Conservation (phyloP, 1,140 invertebrate genomes). For the Pogonus chalceus region DNA sequence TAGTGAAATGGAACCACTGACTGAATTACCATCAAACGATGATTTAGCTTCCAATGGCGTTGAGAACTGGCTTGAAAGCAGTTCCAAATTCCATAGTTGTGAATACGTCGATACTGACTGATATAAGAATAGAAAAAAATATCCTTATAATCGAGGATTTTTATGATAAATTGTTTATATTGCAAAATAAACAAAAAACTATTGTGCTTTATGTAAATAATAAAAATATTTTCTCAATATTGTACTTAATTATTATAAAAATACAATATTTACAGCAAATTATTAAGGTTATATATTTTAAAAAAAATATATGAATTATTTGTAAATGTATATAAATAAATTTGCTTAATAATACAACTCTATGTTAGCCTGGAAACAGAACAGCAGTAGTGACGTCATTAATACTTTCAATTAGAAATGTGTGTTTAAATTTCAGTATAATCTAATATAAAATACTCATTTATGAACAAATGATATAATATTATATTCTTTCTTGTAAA, state of each 20-base stretch:
- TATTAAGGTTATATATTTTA: background rate
- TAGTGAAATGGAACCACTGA: constrained; percentile 47
- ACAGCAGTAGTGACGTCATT: too few relatives aligned
- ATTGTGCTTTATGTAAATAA: too few relatives aligned
- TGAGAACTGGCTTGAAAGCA: constrained; percentile 60
- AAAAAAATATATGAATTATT: background rate
- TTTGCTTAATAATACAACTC: too few relatives aligned
- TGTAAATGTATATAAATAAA: too few relatives aligned
- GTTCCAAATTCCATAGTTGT: constrained; percentile 63
- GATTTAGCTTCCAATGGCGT: constrained; percentile 50
- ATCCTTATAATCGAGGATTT: background rate
- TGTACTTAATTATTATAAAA: too few relatives aligned
- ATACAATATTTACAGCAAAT: too few relatives aligned
- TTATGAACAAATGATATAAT: background rate
- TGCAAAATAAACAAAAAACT: background rate
- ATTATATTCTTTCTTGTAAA: background rate
- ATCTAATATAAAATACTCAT: too few relatives aligned
- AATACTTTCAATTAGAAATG: too few relatives aligned
- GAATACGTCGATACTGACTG: constrained; percentile 53
- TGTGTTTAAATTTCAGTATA: too few relatives aligned
- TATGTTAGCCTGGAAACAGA: too few relatives aligned
- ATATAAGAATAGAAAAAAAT: constrained; percentile 12
- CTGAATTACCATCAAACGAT: constrained; percentile 51
- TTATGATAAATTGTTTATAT: background rate
- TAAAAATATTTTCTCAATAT: too few relatives aligned